Evolutionary conservation across 2,113 vertebrate species (phyloP).

Genomic region (Leptosomus discolor): DNA sequence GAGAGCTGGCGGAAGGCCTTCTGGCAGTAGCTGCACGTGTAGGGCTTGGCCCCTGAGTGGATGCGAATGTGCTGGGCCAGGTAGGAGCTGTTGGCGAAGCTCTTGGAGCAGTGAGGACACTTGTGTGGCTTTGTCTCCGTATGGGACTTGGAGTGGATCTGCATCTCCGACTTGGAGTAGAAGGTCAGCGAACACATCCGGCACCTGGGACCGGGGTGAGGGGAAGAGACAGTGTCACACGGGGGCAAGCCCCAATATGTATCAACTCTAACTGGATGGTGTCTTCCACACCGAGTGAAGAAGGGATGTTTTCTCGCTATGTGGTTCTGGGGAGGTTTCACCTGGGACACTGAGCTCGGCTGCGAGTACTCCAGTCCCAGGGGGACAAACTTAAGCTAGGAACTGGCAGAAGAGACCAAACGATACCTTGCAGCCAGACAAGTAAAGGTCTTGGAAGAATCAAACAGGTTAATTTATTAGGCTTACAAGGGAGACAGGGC

Average conservation of each 20-base stretch:
- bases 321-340: not conserved
- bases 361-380: not conserved
- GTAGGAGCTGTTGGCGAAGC: constrained; percentile 98
- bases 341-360: not conserved
- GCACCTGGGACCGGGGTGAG: constrained; percentile 84
- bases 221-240: constrained; percentile 43
- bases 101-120: constrained; percentile 98
- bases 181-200: constrained; percentile 99
- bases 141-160: constrained; percentile 97
- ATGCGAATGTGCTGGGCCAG: constrained; percentile 97
- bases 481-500: not conserved
- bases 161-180: constrained; percentile 99
- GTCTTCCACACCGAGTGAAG: not conserved
- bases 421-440: not conserved
- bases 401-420: not conserved
- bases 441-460: not conserved
- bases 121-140: constrained; percentile 99
- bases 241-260: not conserved
- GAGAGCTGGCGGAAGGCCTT: constrained; percentile 96
- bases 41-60: constrained; percentile 97
- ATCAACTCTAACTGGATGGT: not conserved
- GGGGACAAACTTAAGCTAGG: not conserved
- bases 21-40: constrained; percentile 93
- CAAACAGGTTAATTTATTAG: not conserved
- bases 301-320: not conserved